Conservation (phyloP, 2,888 invertebrate species). For the Epistrophe eligans region DNA sequence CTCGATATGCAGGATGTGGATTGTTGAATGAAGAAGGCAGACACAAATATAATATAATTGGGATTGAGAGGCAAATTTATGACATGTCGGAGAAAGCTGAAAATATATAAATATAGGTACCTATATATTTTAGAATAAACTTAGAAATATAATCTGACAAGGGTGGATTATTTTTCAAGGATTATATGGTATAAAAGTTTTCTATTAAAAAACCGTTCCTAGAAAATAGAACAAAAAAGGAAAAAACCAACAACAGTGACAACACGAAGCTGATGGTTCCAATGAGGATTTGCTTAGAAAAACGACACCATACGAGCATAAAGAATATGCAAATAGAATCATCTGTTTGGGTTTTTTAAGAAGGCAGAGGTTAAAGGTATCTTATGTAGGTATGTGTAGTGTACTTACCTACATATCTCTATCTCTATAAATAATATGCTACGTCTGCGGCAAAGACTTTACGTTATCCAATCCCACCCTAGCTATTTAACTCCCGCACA, state of each 20-base stretch:
- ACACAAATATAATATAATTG: conserved; percentile 10
- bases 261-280: background rate
- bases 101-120: background rate
- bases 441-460: conserved; percentile 8
- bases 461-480: background rate
- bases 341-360: conserved; percentile 18
- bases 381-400: background rate
- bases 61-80: conserved; percentile 22
- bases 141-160: conserved; percentile 39
- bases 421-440: background rate
- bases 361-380: conserved; percentile 1
- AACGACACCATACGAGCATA: conserved; percentile 27
- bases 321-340: conserved; percentile 36
- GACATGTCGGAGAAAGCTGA: conserved; percentile 12
- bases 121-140: conserved; percentile 27
- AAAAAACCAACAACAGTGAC: background rate
- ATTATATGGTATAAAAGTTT: conserved; percentile 40
- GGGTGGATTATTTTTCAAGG: conserved; percentile 49
- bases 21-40: conserved; percentile 5
- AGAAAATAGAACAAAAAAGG: background rate
- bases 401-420: background rate
- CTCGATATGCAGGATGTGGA: conserved; percentile 32
- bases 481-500: conserved; percentile 11
- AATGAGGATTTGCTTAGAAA: conserved; percentile 38
- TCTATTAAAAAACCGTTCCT: conserved; percentile 21